These are phyloP conservation scores for Microtus oregoni DNA, from an alignment of 2,113 vertebrate species.

Conservation along the genomic window DNA sequence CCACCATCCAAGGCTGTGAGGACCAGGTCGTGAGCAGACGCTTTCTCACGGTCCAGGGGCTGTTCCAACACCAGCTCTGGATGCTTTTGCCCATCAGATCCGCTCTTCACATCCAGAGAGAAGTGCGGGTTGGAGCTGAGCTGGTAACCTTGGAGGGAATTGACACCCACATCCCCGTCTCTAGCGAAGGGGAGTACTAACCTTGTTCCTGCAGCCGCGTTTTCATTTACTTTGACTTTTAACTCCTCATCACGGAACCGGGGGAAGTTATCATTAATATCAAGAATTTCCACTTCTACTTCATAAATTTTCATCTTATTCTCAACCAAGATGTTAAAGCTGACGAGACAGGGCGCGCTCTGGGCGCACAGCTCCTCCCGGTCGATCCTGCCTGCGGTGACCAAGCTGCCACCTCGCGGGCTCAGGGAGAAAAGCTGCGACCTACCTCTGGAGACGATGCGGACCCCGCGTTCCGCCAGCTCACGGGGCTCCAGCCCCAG, in stretches of 20 bases:
- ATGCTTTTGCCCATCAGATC: slow-evolving; percentile 85
- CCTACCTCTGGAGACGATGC: slow-evolving; percentile 82
- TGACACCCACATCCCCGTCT: slow-evolving; percentile 89
- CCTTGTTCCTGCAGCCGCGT: slow-evolving; percentile 83
- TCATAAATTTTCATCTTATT: slow-evolving; percentile 84
- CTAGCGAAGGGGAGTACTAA: slow-evolving; percentile 88
- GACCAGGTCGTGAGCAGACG: slow-evolving; percentile 74
- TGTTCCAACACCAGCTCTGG: slow-evolving; percentile 89
- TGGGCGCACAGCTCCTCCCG: slow-evolving; percentile 83
- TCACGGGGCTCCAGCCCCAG: slow-evolving; percentile 80
- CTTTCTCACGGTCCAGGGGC: slow-evolving; percentile 83
- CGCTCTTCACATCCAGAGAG: slow-evolving; percentile 86
- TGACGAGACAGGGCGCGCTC: slow-evolving; percentile 81
- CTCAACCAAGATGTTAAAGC: slow-evolving; percentile 85
- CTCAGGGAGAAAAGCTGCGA: slow-evolving; percentile 82
- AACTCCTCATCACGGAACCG: slow-evolving; percentile 88
- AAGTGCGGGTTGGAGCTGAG: slow-evolving; percentile 89
- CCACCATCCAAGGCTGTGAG: slow-evolving; percentile 82
- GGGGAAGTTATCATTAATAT: slow-evolving; percentile 93
- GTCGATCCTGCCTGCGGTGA: slow-evolving; percentile 83
- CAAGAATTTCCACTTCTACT: slow-evolving; percentile 88
- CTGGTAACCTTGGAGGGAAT: slow-evolving; percentile 87
- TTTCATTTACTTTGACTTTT: slow-evolving; percentile 88
- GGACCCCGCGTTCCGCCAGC: slow-evolving; percentile 78
- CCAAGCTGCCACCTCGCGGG: slow-evolving; percentile 78